A percentile compares a stretch with the other conserved stretches of the same genome.
phyloP scores from a whole-genome alignment of 2,888 invertebrate species.

The Philereme transversata region DNA sequence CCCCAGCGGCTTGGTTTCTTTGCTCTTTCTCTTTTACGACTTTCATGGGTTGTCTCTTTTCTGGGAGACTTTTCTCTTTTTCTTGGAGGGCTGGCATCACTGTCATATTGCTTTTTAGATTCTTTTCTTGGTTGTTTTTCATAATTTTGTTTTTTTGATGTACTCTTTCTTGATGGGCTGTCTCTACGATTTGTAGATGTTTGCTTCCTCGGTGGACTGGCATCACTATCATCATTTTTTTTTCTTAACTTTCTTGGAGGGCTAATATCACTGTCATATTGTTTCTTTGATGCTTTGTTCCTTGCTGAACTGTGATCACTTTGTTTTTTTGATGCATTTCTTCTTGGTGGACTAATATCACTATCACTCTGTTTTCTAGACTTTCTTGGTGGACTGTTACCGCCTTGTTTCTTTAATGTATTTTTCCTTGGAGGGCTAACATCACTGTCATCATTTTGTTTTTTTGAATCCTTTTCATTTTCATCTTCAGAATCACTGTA shows the following conservation, averaged over 20 bases:
- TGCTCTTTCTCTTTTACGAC: slow-evolving; percentile 27
- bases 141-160: slow-evolving; percentile 1
- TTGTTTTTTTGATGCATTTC: slow-evolving; percentile 49
- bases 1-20: slow-evolving; percentile 38
- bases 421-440: slow-evolving; percentile 35
- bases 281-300: slow-evolving; percentile 28
- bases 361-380: slow-evolving; percentile 50
- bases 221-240: slow-evolving; percentile 60
- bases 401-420: slow-evolving; percentile 38
- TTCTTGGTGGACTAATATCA: slow-evolving; percentile 60
- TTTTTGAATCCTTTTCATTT: slow-evolving; percentile 47
- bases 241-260: slow-evolving; percentile 38
- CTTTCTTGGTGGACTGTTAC: slow-evolving; percentile 54
- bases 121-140: slow-evolving; percentile 6
- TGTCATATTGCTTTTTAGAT: slow-evolving; percentile 12
- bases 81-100: slow-evolving; percentile 17
- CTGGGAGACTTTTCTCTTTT: slow-evolving; percentile 34
- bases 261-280: slow-evolving; percentile 51
- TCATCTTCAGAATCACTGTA: slow-evolving; percentile 79
- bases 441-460: slow-evolving; percentile 28
- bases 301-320: slow-evolving; percentile 62
- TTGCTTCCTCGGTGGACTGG: slow-evolving; percentile 51
- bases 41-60: slow-evolving; percentile 40
- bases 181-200: slow-evolving; percentile 58
- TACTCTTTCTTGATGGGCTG: slow-evolving; percentile 49